Base-by-base conservation (phyloP, 2,797 vertebrate genomes). In the Enteromius viviparus region DNA sequence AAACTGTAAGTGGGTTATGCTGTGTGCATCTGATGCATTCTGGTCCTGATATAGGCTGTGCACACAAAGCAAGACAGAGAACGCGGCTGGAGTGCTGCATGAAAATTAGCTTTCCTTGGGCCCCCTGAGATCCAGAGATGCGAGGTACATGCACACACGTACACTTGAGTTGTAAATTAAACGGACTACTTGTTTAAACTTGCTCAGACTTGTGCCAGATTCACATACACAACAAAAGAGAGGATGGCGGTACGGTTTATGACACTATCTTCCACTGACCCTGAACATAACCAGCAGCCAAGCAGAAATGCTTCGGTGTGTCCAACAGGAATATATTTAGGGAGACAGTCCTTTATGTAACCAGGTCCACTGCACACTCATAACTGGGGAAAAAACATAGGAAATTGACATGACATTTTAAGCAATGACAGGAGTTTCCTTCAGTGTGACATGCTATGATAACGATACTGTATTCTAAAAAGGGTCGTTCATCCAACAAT, bases 131-230 rank as follows among this genome's bases (percentile, higher is more conserved):
- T 19, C 40, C 23, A 32, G 26, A 58, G 21, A n/a, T 2, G 29
- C 19, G 17, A 55, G 23, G 45, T 21, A 76, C 72, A 76, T 49
- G 21, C 53, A 72, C 47, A 66, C 79, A 60, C 66, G 15, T 60
- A 69, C 53, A 75, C 58, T 72, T 49, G 4, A 65, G 8, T 42
- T 65, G 45, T 74, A 81, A 81, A 81, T 82, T 74, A 74, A 75
- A 12, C 47, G 19, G 55, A 29, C 23, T 74, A 23, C 55, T 45
- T 65, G 70, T 65, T 65, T 40, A 65, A 65, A 64, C 80, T 37
- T 66, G 80, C 42, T 82, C 32, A 82, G 29, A 9, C 70, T 64
- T 66, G 60, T 53, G 60, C 58, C 47, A 66, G 60, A 55, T 55
- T 29, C 6, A 21, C 51, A 80, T 45, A 45, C 34, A 23, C 32